Evolutionary conservation across 1,140 invertebrate genomes (phyloP), one percentile per base, ranked within the genome.

Genomic region (Psilanteris sp.): DNA sequence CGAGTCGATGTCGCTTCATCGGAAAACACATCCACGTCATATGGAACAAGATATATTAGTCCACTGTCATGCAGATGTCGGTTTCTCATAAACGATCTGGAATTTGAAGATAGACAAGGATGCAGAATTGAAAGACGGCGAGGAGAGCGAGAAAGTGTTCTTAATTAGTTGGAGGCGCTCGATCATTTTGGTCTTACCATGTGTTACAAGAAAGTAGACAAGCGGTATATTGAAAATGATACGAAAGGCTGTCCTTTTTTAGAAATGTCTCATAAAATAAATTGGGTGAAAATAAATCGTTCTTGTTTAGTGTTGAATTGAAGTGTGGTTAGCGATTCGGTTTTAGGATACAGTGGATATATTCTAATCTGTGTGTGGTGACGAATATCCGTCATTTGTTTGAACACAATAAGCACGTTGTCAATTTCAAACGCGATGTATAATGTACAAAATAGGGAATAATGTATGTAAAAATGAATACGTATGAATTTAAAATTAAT

Each of bases 141-240:
- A 70, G 3, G 32, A 31, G 44, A 71, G 59, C 26, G 22, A 68
- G 29, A 59, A 36, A 54, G 32, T 39, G 55, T 54, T 66, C 39
- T 62, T 73, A 82, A 82, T 82, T 80, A 79, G 73, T 54, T 29
- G 66, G 80, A n/a, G 73, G 41, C 67, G 62, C 73, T 80, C 55
- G 70, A 80, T 82, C 79, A 81, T 81, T 64, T 52, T 71, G 29
- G 18, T 55, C 55, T 61, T 59, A 52, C 31, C 71, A 68, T 75
- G 50, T 72, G 72, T 34, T 66, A 27, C 11, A 77, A 48, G 68
- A 72, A 62, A 72, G 43, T 64, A 64, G 64, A 64, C 72, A 57
- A 64, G 57, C 64, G 37, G 22, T 54, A 57, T 55, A 62, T 52
- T 67, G 57, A 68, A 77, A 77, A 77, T 39, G 67, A 77, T 77